Evolutionary conservation across 2,888 invertebrate species (phyloP), one percentile per base, ranked within the genome.

Genomic region (Oligia latruncula): DNA sequence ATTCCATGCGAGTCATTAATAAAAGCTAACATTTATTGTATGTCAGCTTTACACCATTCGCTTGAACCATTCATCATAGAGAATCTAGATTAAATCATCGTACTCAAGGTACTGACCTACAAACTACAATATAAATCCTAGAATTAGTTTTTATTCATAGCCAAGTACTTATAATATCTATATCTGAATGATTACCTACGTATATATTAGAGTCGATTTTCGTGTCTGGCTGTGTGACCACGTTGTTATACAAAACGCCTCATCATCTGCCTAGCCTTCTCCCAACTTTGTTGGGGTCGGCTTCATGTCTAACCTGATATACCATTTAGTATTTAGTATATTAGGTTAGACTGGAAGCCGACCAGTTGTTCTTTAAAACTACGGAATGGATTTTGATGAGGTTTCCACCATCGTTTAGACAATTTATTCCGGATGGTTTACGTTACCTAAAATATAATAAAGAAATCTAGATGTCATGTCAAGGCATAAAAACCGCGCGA

Each of bases 81-180:
- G 43, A 65, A 55, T 72, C 58, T 62, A 72, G 77, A 82, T 68
- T 64, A 62, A 71, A 74, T 82, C 71, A 73, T 65, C 17, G 15
- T 62, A 55, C 46, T 78, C 86, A 74, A 70, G 86, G 86, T 82
- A 52, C 40, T 72, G 83, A 64, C 84, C 86, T 86, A 84, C 62
- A 77, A 66, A 74, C n/a, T 40, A 66, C 77, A 74, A 74, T 82
- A 85, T 73, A 71, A 64, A 74, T 86, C 70, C 66, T 67, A 71
- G 77, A 84, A 81, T 62, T 65, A 35, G 62, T 71, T 71, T 62
- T 49, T 71, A 77, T 65, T 78, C n/a, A 73, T 60, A 23, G 29
- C 9, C 35, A 40, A 58, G 35, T 76, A n/a, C 60, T 49, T 40
- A 23, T 20, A 29, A 77, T 11, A 76, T 70, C 9, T 20, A 17